Base-by-base conservation (phyloP, 2,113 vertebrate species). In the Puntigrus tetrazona region DNA sequence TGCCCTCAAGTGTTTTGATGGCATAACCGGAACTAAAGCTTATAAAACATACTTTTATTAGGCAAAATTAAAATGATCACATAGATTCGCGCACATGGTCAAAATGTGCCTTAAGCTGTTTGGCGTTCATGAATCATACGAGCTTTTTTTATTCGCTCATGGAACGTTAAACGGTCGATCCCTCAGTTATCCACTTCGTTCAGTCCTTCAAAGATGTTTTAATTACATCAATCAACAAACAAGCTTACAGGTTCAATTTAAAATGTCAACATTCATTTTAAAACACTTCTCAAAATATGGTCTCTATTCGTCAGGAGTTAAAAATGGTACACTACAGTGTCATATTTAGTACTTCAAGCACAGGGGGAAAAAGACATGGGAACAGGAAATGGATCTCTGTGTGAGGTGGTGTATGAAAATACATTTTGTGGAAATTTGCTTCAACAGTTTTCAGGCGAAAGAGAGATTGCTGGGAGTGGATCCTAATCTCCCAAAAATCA, bases 241-340 rank as follows among this genome's bases (percentile, higher is more conserved):
- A 82, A 70, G 88, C 90, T 45, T 55, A 90, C 88, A 84, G 78
- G 81, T 86, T 83, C 29, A 34, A 59, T 78, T 84, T 72, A 82
- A 84, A 78, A 61, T 45, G 73, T 84, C 43, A 79, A 82, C 74
- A 79, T 57, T 78, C 25, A 83, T 83, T 81, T 79, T 52, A 84
- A 87, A 86, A 86, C 88, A 81, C 61, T 81, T 91, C 90, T 89
- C 90, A 93, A 94, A 92, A 93, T 93, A 92, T 86, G 79, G 38
- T 80, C n/a, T 84, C 67, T 86, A 78, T 85, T 88, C 81, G 84
- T 86, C 82, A 84, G 74, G 86, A 81, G 90, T 87, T 89, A 92
- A 88, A 93, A 90, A 92, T 89, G 87, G 63, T 75, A 18, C 77
- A 72, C 41, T 85, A 43, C 72, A 47, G 45, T 52, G 13, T 67